phyloP scores from a whole-genome alignment of 2,888 invertebrate species.

The Rotaria sp. region DNA sequence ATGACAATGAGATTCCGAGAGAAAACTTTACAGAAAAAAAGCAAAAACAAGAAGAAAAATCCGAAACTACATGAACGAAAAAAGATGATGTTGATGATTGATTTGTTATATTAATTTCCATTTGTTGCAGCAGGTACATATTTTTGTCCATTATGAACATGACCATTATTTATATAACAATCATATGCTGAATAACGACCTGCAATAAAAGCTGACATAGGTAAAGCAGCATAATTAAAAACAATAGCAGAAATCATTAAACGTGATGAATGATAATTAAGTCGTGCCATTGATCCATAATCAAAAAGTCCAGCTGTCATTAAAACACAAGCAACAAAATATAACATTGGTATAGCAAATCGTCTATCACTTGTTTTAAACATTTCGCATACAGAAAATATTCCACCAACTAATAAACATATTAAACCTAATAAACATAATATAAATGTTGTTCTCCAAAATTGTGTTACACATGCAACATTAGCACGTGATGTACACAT shows the following conservation, averaged over 20 bases:
- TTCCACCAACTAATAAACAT: background rate
- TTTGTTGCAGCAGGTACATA: background rate
- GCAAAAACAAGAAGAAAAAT: background rate
- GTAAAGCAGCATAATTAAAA: background rate
- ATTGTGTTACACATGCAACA: background rate
- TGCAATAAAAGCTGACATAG: background rate
- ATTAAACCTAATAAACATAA: background rate
- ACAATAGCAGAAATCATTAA: background rate
- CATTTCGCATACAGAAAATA: background rate
- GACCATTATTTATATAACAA: background rate
- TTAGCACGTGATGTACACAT: background rate
- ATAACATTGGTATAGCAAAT: background rate
- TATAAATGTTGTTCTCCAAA: background rate
- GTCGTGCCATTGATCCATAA: background rate
- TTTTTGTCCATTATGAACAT: conserved; percentile 8
- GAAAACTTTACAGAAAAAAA: background rate
- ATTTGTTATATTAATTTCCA: background rate
- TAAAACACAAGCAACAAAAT: background rate
- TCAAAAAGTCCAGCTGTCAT: conserved; percentile 7
- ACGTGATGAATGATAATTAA: conserved; percentile 11
- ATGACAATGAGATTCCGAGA: background rate
- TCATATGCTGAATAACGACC: conserved; percentile 3
- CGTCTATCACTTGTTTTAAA: background rate
- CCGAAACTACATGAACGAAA: background rate
- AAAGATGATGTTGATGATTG: background rate